Base-by-base conservation (phyloP, 2,797 vertebrate species). In the Paratrypauchen microcephalus region DNA sequence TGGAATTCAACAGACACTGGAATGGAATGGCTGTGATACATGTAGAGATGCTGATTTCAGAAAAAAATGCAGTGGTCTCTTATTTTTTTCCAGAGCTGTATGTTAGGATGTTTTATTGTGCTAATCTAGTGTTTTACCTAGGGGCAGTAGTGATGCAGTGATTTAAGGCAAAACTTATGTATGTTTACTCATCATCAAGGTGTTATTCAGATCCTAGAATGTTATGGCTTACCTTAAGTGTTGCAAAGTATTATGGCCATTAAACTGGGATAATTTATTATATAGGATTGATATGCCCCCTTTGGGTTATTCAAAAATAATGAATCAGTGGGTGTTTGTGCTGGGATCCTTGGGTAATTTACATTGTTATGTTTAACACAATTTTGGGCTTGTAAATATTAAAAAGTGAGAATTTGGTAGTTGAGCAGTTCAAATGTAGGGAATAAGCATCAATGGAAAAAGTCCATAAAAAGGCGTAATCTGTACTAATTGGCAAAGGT, bases 21-120 rank as follows among this genome's bases (percentile, higher is more conserved):
- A n/a, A n/a, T n/a, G n/a, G n/a, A n/a, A n/a, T n/a, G n/a, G n/a
- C n/a, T n/a, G n/a, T n/a, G n/a, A n/a, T n/a, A n/a, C n/a, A n/a
- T n/a, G n/a, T n/a, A n/a, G n/a, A n/a, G n/a, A n/a, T n/a, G n/a
- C n/a, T n/a, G n/a, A n/a, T n/a, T n/a, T n/a, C n/a, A n/a, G n/a
- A n/a, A n/a, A n/a, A n/a, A n/a, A n/a, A n/a, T n/a, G n/a, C n/a
- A n/a, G n/a, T n/a, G n/a, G n/a, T n/a, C n/a, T n/a, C n/a, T n/a
- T n/a, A n/a, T n/a, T n/a, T n/a, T n/a, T n/a, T n/a, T n/a, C n/a
- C n/a, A n/a, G n/a, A n/a, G n/a, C n/a, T n/a, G n/a, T n/a, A n/a
- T n/a, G n/a, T n/a, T 18, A 62, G 39, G 21, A 23, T 62, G 11
- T 62, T 62, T 63, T 45, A 63, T 24, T 45, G 39, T 63, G 7